Base-by-base conservation (phyloP, 37 sponge, comb jelly and placozoan species). In the Beroe forskalii region DNA sequence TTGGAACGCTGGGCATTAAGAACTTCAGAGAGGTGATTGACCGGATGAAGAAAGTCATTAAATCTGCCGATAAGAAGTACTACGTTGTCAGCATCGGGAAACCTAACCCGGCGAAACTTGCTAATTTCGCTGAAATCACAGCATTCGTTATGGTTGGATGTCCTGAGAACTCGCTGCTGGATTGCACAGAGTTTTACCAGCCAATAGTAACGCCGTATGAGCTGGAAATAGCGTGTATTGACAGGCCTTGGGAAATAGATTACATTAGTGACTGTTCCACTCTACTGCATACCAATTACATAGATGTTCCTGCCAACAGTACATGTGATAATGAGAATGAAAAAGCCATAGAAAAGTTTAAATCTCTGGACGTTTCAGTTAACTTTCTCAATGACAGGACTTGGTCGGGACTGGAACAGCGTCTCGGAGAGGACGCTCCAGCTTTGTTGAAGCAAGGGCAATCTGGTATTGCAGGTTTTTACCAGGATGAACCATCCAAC, bases 151-250 rank as follows among this genome's bases (percentile, higher is more conserved):
- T 98, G 66, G 94, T 98, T 60, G 96, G 95, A 4, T 95, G 96
- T 67, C 94, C 99, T 24, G 96, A 98, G 89, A 95, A 93, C 91
- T 93, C 93, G 40, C 61, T 98, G 37, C 67, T 96, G 20, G 96
- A 98, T 76, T 94, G 75, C 30, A 38, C 33, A 22, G 96, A 96
- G 44, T 96, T 96, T 90, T 98, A 95, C 76, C 94, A 93, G 62
- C 99, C 99, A 17, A 92, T 98, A 30, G 92, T 98, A 28, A 98
- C 99, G 37, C 99, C 99, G 0, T 96, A 75, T 90, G 99, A 98
- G 42, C 89, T 91, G 1, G 67, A 67, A 28, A 41, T 91, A 67
- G 48, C 91, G 32, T 67, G 67, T 91, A 28, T 67, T 91, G 72
- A 91, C 67, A 40, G 91, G 31, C 75, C 75, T 19, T 72, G 75